Evolutionary conservation across 2,113 vertebrate genomes (phyloP).

Genomic region (Psittacus erithacus): DNA sequence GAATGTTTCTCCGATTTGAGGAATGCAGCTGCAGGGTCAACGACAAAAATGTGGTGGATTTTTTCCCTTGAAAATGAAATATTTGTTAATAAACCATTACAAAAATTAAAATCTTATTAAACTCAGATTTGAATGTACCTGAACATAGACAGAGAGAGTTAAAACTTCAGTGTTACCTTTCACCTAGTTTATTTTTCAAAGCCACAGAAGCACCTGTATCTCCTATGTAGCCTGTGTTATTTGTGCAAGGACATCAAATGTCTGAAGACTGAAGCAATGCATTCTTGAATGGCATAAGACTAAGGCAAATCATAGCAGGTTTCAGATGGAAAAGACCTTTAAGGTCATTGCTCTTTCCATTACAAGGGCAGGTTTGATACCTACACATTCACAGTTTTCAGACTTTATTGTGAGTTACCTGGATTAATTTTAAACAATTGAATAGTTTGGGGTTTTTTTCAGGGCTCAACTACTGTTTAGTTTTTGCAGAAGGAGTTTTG

Average conservation of each 20-base stretch:
- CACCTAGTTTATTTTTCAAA: neutral
- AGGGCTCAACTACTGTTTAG: neutral
- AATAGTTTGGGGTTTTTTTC: neutral
- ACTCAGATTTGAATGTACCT: neutral
- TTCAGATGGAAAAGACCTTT: neutral
- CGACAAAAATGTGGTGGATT: neutral
- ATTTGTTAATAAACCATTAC: neutral
- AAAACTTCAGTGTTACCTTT: neutral
- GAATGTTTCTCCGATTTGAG: neutral
- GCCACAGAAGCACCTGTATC: neutral
- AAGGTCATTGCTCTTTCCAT: neutral
- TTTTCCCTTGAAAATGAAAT: neutral
- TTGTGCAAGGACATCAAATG: neutral
- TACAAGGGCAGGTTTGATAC: neutral
- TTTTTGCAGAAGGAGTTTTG: neutral
- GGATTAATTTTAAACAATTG: neutral
- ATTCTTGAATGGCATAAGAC: neutral
- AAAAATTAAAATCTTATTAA: neutral
- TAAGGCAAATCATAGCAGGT: neutral
- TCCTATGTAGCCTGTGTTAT: neutral
- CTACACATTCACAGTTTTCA: neutral
- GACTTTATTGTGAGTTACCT: neutral
- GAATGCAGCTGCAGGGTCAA: neutral
- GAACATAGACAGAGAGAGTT: neutral
- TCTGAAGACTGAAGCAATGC: neutral